Conservation (phyloP, 2,797 vertebrate species). For the Oryzias dopingdopingensis region DNA sequence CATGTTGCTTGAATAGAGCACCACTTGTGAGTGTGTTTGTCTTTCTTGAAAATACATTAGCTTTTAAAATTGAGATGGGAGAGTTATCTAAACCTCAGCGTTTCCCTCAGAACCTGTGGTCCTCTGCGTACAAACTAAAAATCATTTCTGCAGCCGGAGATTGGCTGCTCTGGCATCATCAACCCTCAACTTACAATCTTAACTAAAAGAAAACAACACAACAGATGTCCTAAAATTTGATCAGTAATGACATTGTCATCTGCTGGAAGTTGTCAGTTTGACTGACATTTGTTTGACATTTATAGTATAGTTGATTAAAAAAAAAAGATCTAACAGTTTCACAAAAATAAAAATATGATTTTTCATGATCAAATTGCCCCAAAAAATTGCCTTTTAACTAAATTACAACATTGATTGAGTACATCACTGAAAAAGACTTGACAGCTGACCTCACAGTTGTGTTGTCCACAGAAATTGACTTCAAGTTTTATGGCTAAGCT, state of each 20-base stretch:
- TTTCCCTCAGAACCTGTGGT: constrained; percentile 45
- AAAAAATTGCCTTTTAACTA: too few relatives aligned
- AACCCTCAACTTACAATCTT: background rate
- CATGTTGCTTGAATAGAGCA: constrained; percentile 58
- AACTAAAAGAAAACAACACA: background rate
- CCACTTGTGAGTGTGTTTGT: constrained; percentile 64
- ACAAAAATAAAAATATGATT: background rate
- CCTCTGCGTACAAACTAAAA: constrained; percentile 14
- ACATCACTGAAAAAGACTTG: too few relatives aligned
- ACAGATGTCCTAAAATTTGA: background rate
- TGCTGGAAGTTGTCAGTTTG: background rate
- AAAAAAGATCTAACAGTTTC: background rate
- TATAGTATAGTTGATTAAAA: background rate
- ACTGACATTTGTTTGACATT: background rate
- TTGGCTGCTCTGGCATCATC: background rate
- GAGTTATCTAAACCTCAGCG: constrained; percentile 40
- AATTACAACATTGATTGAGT: too few relatives aligned
- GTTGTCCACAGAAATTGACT: too few relatives aligned
- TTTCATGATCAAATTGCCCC: too few relatives aligned
- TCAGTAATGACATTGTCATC: background rate
- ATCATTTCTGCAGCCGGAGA: background rate
- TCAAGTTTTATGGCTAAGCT: too few relatives aligned
- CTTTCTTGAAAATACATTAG: constrained; percentile 59
- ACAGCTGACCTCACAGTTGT: too few relatives aligned
- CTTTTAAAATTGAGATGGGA: constrained; percentile 58